Evolutionary conservation across 30 jellyfish, hydroid and myxozoan genomes (phyloP).

Genomic region (Mastigias papua): DNA sequence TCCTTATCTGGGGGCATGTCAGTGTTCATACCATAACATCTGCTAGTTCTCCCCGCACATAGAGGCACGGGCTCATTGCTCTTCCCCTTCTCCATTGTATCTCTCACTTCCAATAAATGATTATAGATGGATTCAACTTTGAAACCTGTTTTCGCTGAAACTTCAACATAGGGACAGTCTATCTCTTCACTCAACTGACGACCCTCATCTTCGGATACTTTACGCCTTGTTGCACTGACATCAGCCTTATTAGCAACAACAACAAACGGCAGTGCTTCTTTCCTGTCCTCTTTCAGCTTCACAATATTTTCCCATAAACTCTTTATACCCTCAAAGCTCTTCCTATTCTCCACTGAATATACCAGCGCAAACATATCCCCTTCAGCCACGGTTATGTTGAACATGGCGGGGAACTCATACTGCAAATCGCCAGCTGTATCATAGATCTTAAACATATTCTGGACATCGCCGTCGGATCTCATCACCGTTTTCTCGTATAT

Average conservation of each 20-base stretch:
- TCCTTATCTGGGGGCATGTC: too few relatives aligned
- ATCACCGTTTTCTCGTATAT: slow-evolving; percentile 56
- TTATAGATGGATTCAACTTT: slow-evolving; percentile 34
- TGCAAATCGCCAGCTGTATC: slow-evolving; percentile 80
- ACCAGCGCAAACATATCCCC: slow-evolving; percentile 76
- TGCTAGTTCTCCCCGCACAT: background rate
- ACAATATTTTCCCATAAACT: slow-evolving; percentile 44
- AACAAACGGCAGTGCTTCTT: slow-evolving; percentile 60
- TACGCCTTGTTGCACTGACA: slow-evolving; percentile 59
- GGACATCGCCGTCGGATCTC: slow-evolving; percentile 63
- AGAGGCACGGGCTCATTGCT: background rate
- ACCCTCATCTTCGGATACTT: slow-evolving; percentile 67
- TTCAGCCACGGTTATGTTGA: slow-evolving; percentile 53
- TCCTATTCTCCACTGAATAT: slow-evolving; percentile 66
- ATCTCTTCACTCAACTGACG: slow-evolving; percentile 43
- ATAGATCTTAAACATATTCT: slow-evolving; percentile 55
- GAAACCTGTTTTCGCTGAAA: slow-evolving; percentile 58
- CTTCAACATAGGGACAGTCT: slow-evolving; percentile 68
- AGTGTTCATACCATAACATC: too few relatives aligned
- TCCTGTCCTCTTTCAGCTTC: slow-evolving; percentile 8
- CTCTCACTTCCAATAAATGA: slow-evolving; percentile 28
- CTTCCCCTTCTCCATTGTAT: slow-evolving; percentile 8
- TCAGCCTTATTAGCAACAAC: slow-evolving; percentile 74
- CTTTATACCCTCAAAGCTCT: slow-evolving; percentile 30
- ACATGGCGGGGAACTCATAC: slow-evolving; percentile 85